phyloP scores from a whole-genome alignment of 2,888 invertebrate species.

The Allolobophora icterica region DNA sequence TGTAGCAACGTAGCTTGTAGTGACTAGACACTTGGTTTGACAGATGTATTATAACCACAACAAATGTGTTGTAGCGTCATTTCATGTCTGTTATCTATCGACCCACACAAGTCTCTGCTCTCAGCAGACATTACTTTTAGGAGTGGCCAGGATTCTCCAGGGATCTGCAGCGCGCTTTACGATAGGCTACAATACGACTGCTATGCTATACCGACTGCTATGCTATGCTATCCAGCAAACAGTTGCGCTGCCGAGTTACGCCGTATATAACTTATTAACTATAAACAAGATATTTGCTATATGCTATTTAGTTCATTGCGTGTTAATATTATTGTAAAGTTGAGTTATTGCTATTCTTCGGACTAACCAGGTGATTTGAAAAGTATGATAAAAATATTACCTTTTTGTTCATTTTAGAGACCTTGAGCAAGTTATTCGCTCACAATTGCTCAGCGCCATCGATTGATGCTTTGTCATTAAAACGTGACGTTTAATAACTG shows the following conservation, averaged over 20 bases:
- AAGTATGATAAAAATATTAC: neutral
- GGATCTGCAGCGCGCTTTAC: neutral
- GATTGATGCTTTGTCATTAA: too few species aligned
- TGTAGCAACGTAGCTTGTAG: too few species aligned
- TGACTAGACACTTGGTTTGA: too few species aligned
- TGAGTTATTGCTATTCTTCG: neutral
- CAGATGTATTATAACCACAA: too few species aligned
- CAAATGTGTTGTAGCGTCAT: neutral
- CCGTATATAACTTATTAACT: neutral
- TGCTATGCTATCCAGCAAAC: neutral
- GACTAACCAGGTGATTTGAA: neutral
- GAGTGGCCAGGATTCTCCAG: neutral
- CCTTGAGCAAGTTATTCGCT: too few species aligned
- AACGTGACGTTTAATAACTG: too few species aligned
- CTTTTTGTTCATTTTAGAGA: neutral
- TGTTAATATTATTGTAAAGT: neutral
- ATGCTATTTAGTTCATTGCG: neutral
- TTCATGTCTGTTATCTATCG: too few species aligned
- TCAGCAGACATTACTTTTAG: neutral
- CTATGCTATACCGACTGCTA: neutral
- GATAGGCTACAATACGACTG: conserved; percentile 17
- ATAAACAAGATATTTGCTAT: neutral
- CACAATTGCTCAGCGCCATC: too few species aligned
- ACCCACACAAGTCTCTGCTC: neutral
- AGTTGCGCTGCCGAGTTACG: neutral